A percentile compares a stretch with the other conserved stretches of the same genome.
Evolutionary conservation across 2,797 vertebrate species (phyloP).

Genomic region (Chloroceryle inda): DNA sequence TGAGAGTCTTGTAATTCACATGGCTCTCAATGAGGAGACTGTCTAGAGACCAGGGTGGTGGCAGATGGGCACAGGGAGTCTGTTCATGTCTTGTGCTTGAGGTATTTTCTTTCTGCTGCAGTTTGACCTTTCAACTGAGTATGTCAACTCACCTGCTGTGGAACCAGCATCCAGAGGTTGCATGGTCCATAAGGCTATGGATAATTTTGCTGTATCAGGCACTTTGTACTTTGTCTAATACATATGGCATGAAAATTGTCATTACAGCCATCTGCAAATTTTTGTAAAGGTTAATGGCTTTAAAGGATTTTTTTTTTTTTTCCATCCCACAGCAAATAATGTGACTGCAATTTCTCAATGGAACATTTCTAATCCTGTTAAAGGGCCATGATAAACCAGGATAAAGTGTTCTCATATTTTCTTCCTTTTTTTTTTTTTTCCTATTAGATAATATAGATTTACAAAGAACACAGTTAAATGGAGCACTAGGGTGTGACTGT

Average conservation of each 20-base stretch:
- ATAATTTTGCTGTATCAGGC: slow-evolving; percentile 40
- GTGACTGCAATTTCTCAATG: background rate
- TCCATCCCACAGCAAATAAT: background rate
- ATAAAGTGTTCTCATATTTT: background rate
- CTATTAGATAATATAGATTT: background rate
- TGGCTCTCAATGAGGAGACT: background rate
- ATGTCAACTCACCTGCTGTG: slow-evolving; percentile 44
- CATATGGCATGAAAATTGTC: slow-evolving; percentile 33
- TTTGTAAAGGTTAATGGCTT: slow-evolving; percentile 50
- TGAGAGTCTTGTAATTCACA: background rate
- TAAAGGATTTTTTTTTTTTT: background rate
- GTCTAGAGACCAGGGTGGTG: background rate
- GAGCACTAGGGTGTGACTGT: background rate
- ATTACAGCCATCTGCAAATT: slow-evolving; percentile 16
- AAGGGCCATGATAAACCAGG: background rate
- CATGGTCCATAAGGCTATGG: background rate
- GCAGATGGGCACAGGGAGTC: slow-evolving; percentile 9
- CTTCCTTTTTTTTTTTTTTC: background rate
- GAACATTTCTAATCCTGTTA: background rate
- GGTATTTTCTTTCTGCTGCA: slow-evolving; percentile 46
- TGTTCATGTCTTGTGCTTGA: slow-evolving; percentile 4
- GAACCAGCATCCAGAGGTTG: background rate
- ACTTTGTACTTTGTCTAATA: slow-evolving; percentile 16
- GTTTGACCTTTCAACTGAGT: slow-evolving; percentile 57
- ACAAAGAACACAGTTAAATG: background rate